phyloP scores from a whole-genome alignment of 2,888 invertebrate species.

The Conus canariensis region DNA sequence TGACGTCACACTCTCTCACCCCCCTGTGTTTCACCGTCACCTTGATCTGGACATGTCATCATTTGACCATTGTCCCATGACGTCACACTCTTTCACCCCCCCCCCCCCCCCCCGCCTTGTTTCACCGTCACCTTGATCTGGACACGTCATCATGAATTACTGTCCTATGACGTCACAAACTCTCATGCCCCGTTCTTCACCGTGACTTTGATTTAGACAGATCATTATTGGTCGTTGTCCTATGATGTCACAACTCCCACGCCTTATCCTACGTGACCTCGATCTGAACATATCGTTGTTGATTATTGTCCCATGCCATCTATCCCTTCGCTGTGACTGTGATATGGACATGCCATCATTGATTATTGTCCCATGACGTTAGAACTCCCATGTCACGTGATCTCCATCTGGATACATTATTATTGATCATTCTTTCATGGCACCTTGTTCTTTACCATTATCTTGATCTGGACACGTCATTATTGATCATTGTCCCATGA shows the following conservation, averaged over 20 bases:
- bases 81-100: background rate
- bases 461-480: conserved; percentile 46
- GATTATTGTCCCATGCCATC: too few relatives aligned
- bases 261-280: conserved; percentile 53
- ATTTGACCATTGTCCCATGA: background rate
- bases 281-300: too few relatives aligned
- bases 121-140: too few relatives aligned
- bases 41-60: conserved; percentile 48
- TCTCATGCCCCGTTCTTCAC: too few relatives aligned
- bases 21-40: conserved; percentile 60
- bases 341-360: conserved; percentile 36
- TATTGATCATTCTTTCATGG: background rate
- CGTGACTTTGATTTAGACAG: too few relatives aligned
- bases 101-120: background rate
- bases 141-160: too few relatives aligned
- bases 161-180: too few relatives aligned
- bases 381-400: conserved; percentile 57
- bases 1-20: too few relatives aligned
- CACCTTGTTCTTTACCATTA: conserved; percentile 46
- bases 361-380: too few relatives aligned
- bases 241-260: too few relatives aligned
- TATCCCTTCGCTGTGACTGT: conserved; percentile 53
- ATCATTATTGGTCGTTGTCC: too few relatives aligned
- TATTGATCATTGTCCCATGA: too few relatives aligned
- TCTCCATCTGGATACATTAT: conserved; percentile 46